Conservation (phyloP, 2,888 invertebrate genomes). For the Andrena flavipes region DNA sequence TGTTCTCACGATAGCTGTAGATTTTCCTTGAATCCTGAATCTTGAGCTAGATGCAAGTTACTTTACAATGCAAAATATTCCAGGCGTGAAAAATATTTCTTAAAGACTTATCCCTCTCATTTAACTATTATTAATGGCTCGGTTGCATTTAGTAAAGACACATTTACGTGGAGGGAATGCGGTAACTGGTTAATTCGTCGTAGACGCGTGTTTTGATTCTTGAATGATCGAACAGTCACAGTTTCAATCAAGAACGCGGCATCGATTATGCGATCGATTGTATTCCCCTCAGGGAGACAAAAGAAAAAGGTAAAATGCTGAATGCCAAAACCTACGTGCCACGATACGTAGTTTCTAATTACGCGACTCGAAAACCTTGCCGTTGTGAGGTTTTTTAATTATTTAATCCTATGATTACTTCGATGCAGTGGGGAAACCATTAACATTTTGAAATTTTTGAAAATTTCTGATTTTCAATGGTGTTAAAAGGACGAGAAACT, state of each 20-base stretch:
- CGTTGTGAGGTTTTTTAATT: neutral
- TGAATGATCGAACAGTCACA: constrained; percentile 35
- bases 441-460: too few relatives aligned
- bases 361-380: neutral
- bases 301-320: neutral
- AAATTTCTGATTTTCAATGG: too few relatives aligned
- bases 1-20: too few relatives aligned
- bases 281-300: constrained; percentile 7
- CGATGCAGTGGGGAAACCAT: too few relatives aligned
- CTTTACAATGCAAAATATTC: neutral
- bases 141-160: neutral
- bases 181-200: neutral
- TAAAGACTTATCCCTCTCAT: neutral
- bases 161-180: neutral
- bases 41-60: neutral
- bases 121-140: neutral
- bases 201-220: constrained; percentile 31
- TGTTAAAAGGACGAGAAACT: too few relatives aligned
- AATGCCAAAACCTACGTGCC: neutral
- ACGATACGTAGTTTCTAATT: neutral
- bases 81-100: neutral
- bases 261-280: constrained; percentile 12
- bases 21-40: too few relatives aligned
- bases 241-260: constrained; percentile 44
- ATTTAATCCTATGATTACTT: neutral